Evolutionary conservation across 2,113 vertebrate species (phyloP).

Genomic region (Brachyhypopomus gauderio): DNA sequence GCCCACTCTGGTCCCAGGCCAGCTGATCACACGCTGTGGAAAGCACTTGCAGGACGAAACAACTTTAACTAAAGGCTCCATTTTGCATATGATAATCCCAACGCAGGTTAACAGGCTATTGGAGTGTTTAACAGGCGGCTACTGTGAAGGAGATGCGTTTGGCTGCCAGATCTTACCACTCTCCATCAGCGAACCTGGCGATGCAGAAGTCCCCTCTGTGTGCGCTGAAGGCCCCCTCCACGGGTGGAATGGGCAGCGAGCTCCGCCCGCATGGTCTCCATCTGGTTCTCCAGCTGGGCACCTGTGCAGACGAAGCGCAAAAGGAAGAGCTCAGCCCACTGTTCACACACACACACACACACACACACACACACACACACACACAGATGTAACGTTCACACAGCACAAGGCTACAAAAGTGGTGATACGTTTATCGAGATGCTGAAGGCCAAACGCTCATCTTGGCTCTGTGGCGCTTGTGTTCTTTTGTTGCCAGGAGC

Average conservation of each 20-base stretch:
- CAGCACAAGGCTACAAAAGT: no score
- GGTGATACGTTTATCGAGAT: not conserved
- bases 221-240: constrained; percentile 86
- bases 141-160: not conserved
- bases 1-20: no score
- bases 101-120: no score
- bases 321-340: not conserved
- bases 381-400: no score
- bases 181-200: constrained; percentile 92
- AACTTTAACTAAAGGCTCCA: no score
- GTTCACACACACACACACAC: not conserved
- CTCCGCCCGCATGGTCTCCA: constrained; percentile 95
- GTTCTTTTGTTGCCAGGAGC: not conserved
- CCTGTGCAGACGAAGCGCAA: constrained; percentile 68
- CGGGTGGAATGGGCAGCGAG: constrained; percentile 84
- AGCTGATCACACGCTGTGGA: no score
- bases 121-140: not conserved
- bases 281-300: constrained; percentile 90
- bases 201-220: constrained; percentile 94
- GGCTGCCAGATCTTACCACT: constrained; percentile 80
- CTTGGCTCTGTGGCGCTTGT: not conserved
- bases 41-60: no score
- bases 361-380: not conserved
- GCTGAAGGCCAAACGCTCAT: not conserved
- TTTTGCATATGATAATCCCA: no score